Base-by-base conservation (phyloP, 2,113 vertebrate genomes). In the Henicopernis longicauda region DNA sequence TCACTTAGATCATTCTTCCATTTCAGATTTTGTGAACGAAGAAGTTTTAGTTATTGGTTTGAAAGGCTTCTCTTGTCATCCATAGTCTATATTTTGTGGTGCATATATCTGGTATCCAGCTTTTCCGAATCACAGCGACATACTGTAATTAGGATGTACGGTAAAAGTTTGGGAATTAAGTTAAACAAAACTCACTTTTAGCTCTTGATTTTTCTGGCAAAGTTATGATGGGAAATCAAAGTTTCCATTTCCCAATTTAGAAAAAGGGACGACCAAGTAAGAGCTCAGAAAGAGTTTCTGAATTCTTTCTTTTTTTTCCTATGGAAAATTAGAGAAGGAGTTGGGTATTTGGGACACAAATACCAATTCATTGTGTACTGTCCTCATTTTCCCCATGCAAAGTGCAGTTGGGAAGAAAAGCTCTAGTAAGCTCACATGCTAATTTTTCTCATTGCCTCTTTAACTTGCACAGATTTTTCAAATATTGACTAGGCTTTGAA, bases 401-500 rank as follows among this genome's bases (percentile, higher is more conserved):
- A 92, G 69, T 78, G 42, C 77, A 66, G 73, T 92, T 93, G 80
- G 61, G 83, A 96, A 92, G 92, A 55, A 96, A 95, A 86, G 80
- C 91, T 92, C 79, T 73, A 73, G 76, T 93, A 90, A 90, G 80
- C 80, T 95, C 67, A 90, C 72, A 96, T 96, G 94, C 83, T 95
- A 92, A 93, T 95, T 95, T 95, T 95, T 89, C 76, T 93, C 86
- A 74, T 93, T 92, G 94, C 86, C 72, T 97, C 80, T 95, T 93
- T 93, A 93, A 84, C 89, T 92, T 91, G 80, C 69, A 90, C 52
- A 71, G 80, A 91, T 95, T 94, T 97, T 92, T 97, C 94, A 95
- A 96, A 96, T 96, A 97, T 93, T 95, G 95, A 95, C 93, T 95
- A 95, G 96, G 83, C 89, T 95, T 95, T 96, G 94, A 97, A 95